Conservation (phyloP, 2,797 vertebrate species). For the Anas flavirostris region DNA sequence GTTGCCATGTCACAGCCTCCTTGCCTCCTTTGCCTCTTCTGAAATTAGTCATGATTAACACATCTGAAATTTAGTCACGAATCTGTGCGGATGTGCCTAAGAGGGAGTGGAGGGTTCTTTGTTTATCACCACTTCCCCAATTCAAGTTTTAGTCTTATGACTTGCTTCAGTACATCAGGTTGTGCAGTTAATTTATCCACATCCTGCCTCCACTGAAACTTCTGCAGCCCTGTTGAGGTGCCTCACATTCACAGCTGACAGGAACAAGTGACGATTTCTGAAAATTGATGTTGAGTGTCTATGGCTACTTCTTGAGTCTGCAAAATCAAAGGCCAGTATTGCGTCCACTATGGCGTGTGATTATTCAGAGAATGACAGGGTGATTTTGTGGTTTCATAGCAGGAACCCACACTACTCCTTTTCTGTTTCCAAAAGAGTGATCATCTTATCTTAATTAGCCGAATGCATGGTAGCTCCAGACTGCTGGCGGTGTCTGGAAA, state of each 20-base stretch:
- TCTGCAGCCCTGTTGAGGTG: not conserved
- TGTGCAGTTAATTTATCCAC: not conserved
- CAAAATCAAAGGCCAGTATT: not conserved
- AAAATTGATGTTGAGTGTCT: not conserved
- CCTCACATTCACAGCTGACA: not conserved
- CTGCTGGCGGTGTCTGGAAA: not conserved
- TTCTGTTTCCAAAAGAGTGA: not conserved
- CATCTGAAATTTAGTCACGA: not conserved
- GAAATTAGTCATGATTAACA: not conserved
- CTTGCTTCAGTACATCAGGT: not conserved
- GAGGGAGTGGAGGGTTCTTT: not conserved
- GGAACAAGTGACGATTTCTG: not conserved
- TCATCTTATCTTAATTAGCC: not conserved
- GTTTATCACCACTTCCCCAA: constrained; percentile 6
- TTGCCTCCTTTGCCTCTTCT: not conserved
- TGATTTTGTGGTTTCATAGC: not conserved
- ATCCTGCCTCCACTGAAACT: not conserved
- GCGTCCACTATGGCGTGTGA: not conserved
- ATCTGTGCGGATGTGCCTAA: not conserved
- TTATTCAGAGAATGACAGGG: not conserved
- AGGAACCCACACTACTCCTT: not conserved
- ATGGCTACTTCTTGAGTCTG: not conserved
- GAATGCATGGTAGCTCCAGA: not conserved
- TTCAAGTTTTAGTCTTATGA: constrained; percentile 27
- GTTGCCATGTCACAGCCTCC: not conserved